phyloP scores from a whole-genome alignment of 2,113 vertebrate species.

The Myxocyprinus asiaticus region DNA sequence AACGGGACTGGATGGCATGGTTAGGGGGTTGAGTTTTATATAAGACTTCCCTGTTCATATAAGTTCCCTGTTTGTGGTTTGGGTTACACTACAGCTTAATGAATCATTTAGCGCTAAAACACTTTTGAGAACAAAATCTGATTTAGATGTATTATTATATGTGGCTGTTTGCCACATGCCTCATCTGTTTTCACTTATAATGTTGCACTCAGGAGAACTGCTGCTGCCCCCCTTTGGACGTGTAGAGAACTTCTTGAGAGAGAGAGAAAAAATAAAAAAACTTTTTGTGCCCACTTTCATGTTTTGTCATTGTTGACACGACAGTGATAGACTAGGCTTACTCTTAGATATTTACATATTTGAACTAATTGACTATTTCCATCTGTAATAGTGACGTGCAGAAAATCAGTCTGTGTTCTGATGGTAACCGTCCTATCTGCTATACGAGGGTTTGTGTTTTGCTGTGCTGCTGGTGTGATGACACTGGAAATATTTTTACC shows the following conservation, averaged over 20 bases:
- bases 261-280: background rate
- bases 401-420: background rate
- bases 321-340: background rate
- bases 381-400: background rate
- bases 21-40: background rate
- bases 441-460: background rate
- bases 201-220: background rate
- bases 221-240: background rate
- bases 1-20: too few relatives aligned
- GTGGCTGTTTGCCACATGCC: conserved; percentile 30
- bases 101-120: conserved; percentile 32
- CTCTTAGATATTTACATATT: too few relatives aligned
- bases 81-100: background rate
- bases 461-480: background rate
- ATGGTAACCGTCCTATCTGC: background rate
- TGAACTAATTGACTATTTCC: background rate
- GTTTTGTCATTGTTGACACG: background rate
- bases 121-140: conserved; percentile 29
- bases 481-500: background rate
- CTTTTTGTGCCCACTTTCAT: background rate
- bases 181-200: conserved; percentile 47
- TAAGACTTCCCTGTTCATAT: background rate
- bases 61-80: background rate
- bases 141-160: conserved; percentile 40
- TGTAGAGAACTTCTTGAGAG: background rate